Percentiles rank a stretch among this genome's conserved stretches.
Evolutionary conservation across 2,797 vertebrate genomes (phyloP).

Genomic region (Astyanax mexicanus): DNA sequence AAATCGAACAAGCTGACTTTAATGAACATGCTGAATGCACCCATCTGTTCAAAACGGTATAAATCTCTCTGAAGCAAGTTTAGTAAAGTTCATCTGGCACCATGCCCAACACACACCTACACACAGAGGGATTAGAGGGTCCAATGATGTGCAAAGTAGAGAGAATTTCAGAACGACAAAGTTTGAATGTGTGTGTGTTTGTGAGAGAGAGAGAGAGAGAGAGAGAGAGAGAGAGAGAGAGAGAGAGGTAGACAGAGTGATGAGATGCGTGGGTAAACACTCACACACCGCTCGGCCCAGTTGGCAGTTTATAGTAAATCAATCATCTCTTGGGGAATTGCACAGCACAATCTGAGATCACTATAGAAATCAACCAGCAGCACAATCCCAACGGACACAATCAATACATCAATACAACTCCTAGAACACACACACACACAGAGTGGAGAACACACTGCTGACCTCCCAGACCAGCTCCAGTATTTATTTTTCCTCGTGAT

Average conservation of each 20-base stretch:
- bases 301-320: slow-evolving; percentile 2
- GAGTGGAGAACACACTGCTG: neutral
- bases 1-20: no score
- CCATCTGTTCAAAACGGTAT: neutral
- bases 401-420: neutral
- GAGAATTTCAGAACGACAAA: neutral
- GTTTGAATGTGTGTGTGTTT: neutral
- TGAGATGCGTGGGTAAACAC: neutral
- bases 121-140: neutral
- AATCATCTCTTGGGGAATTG: slow-evolving; percentile 12
- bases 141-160: neutral
- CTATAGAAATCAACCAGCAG: slow-evolving; percentile 5
- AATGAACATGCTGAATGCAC: neutral
- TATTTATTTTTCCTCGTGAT: neutral
- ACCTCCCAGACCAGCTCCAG: neutral
- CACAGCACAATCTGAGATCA: neutral
- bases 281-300: neutral
- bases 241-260: neutral
- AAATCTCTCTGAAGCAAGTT: neutral
- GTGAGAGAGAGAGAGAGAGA: neutral
- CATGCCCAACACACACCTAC: neutral
- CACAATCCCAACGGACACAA: neutral
- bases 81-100: neutral
- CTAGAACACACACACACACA: neutral
- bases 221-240: neutral